Percentiles rank a stretch among this genome's conserved stretches.
phyloP scores from a whole-genome alignment of 2,888 invertebrate genomes.

The Portevinia maculata region DNA sequence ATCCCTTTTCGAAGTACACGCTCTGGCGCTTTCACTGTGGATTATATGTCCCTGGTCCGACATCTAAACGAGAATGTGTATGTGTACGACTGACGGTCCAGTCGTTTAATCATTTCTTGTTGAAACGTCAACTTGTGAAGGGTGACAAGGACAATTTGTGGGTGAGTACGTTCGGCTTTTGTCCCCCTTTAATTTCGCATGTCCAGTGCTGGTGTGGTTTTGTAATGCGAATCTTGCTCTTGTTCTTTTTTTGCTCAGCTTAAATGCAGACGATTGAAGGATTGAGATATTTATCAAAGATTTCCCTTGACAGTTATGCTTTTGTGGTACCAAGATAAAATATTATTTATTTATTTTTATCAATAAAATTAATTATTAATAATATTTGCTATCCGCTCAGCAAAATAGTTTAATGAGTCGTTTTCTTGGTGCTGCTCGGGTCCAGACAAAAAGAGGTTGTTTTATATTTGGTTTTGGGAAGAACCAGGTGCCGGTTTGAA shows the following conservation, averaged over 20 bases:
- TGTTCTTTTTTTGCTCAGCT: slow-evolving; percentile 42
- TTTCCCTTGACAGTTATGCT: slow-evolving; percentile 58
- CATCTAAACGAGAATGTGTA: slow-evolving; percentile 1
- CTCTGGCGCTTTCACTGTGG: slow-evolving; percentile 26
- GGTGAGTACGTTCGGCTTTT: slow-evolving; percentile 3
- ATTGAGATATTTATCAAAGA: slow-evolving; percentile 66
- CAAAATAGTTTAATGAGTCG: slow-evolving; percentile 13
- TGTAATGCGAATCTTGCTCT: slow-evolving; percentile 47
- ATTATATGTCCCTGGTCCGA: slow-evolving; percentile 33
- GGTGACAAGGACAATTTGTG: slow-evolving; percentile 38
- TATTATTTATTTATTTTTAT: no score
- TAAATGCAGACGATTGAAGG: slow-evolving; percentile 52
- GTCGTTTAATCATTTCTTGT: slow-evolving; percentile 53
- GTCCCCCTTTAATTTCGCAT: no score
- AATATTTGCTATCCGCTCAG: no score
- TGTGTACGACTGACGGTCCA: neutral
- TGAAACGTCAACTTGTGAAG: slow-evolving; percentile 31
- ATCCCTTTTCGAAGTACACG: slow-evolving; percentile 42
- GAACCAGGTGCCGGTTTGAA: neutral
- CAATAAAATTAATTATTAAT: no score
- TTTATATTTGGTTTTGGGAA: slow-evolving; percentile 6
- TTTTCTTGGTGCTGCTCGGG: neutral
- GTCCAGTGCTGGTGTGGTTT: slow-evolving; percentile 28
- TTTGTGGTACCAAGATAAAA: slow-evolving; percentile 30
- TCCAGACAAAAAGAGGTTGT: slow-evolving; percentile 3